phyloP scores from a whole-genome alignment of 1,140 invertebrate genomes.

The Anthonomus grandis region DNA sequence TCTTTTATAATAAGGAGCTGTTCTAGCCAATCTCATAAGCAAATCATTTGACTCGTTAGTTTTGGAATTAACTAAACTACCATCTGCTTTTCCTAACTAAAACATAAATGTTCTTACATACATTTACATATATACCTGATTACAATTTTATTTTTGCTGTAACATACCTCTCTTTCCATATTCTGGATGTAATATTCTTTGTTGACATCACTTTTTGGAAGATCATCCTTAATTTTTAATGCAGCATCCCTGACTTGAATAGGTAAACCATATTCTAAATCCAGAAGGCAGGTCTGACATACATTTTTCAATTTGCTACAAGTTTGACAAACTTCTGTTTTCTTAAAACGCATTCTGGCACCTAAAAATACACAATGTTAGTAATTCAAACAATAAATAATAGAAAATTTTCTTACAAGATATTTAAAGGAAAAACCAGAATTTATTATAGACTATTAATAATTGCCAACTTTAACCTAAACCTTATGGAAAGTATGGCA shows the following conservation, averaged over 20 bases:
- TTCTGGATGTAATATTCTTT: conserved; percentile 99
- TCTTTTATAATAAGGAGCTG: conserved; percentile 97
- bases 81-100: conserved; percentile 48
- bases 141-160: conserved; percentile 22
- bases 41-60: conserved; percentile 83
- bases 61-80: conserved; percentile 65
- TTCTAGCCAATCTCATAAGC: conserved; percentile 90
- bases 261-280: conserved; percentile 94
- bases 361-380: too few relatives aligned
- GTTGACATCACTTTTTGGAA: conserved; percentile 97
- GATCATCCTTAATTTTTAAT: conserved; percentile 88
- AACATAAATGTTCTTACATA: conserved; percentile 22
- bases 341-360: conserved; percentile 97
- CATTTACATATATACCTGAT: conserved; percentile 8
- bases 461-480: too few relatives aligned
- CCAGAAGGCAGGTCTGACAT: conserved; percentile 97
- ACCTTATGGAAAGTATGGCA: too few relatives aligned
- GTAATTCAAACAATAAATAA: too few relatives aligned
- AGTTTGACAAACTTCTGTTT: conserved; percentile 99
- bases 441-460: too few relatives aligned
- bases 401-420: neutral
- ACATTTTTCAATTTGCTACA: conserved; percentile 98
- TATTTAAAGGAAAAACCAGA: neutral
- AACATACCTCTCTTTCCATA: conserved; percentile 72
- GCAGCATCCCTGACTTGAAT: conserved; percentile 93